Conservation (phyloP, 1,140 invertebrate species). For the Ips nitidus region DNA sequence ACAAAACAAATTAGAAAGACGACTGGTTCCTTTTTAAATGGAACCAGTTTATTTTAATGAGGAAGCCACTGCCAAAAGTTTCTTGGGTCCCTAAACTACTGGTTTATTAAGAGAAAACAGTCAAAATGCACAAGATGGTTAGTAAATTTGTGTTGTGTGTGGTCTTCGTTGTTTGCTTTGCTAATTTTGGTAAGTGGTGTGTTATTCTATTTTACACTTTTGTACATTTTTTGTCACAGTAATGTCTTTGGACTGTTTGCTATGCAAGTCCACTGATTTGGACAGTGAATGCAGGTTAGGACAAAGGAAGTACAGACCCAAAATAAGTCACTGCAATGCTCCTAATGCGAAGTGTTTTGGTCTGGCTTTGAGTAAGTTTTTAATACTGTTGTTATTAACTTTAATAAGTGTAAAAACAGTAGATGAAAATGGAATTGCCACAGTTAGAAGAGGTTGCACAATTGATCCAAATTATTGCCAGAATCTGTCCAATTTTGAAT, state of each 20-base stretch:
- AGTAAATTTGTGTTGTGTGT: no score
- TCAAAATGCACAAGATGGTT: no score
- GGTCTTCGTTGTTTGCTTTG: neutral
- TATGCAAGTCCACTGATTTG: conserved; percentile 9
- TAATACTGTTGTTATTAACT: no score
- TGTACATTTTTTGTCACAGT: neutral
- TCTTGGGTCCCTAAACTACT: no score
- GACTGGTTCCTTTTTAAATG: no score
- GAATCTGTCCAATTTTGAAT: neutral
- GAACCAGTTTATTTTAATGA: no score
- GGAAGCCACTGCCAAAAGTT: no score
- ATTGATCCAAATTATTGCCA: conserved; percentile 1
- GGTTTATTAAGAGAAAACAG: no score
- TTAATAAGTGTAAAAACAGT: neutral
- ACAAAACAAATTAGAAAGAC: no score
- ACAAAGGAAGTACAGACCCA: conserved; percentile 14
- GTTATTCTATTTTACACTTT: neutral
- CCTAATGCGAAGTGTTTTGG: conserved; percentile 16
- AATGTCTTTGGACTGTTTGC: neutral
- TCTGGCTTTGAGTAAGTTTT: conserved; percentile 6
- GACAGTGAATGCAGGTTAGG: conserved; percentile 14
- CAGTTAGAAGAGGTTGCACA: conserved; percentile 8
- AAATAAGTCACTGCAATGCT: neutral
- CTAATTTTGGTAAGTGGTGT: conserved; percentile 1
- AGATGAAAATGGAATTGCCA: neutral